Evolutionary conservation across 2,888 invertebrate genomes (phyloP).

Genomic region (Diploptera punctata): DNA sequence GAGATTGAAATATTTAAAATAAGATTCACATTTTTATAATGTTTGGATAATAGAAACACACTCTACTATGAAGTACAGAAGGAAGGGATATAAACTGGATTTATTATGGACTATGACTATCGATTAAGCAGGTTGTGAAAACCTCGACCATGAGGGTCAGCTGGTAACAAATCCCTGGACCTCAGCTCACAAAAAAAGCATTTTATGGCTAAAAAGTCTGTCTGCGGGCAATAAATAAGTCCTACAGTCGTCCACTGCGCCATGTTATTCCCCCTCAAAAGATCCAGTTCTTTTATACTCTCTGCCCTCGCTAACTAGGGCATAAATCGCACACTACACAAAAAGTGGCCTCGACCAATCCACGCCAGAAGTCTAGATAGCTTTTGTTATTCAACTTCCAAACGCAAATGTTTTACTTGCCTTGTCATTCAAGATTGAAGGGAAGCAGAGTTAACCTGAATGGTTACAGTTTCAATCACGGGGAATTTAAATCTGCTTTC

Average conservation of each 20-base stretch:
- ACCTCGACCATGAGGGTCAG: neutral
- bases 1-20: too few species aligned
- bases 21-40: too few species aligned
- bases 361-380: neutral
- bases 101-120: too few species aligned
- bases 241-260: neutral
- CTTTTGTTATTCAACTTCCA: slow-evolving; percentile 20
- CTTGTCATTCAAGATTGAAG: neutral
- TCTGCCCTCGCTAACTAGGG: slow-evolving; percentile 18
- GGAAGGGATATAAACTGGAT: too few species aligned
- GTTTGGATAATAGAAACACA: too few species aligned
- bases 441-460: too few species aligned
- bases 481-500: too few species aligned
- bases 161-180: neutral
- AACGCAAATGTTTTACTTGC: slow-evolving; percentile 15
- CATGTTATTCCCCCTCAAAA: neutral
- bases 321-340: slow-evolving; percentile 6
- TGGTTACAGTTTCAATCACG: too few species aligned
- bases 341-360: slow-evolving; percentile 2
- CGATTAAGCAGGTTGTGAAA: neutral
- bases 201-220: slow-evolving; percentile 5
- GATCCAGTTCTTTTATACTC: slow-evolving; percentile 11
- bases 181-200: neutral
- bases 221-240: slow-evolving; percentile 5
- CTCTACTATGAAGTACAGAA: too few species aligned